phyloP scores from a whole-genome alignment of 2,888 invertebrate genomes.

The Aspidapion aeneum region DNA sequence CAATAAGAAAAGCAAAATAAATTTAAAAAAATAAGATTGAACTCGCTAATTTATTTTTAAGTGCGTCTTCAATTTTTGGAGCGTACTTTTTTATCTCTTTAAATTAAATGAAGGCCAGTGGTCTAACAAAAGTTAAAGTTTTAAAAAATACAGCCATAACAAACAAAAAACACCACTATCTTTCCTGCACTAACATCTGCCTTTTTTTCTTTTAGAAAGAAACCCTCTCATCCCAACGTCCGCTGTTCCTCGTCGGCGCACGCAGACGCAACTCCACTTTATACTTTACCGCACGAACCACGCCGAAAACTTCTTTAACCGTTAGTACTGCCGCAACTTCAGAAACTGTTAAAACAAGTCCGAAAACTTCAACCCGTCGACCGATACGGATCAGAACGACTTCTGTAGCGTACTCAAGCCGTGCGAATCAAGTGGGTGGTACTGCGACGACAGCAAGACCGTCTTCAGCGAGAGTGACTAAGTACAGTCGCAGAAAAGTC shows the following conservation, averaged over 20 bases:
- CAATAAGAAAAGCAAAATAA: no score
- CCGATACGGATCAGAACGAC: no score
- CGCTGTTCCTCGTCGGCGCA: background rate
- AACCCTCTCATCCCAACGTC: background rate
- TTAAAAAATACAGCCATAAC: no score
- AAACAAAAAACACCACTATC: background rate
- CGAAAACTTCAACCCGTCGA: background rate
- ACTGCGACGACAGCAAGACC: conserved; percentile 23
- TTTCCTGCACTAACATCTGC: background rate
- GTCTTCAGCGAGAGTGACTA: conserved; percentile 33
- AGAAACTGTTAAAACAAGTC: background rate
- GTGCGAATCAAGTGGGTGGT: no score
- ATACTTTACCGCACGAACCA: background rate
- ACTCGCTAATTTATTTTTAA: no score
- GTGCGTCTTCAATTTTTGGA: no score
- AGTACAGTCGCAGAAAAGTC: conserved; percentile 35
- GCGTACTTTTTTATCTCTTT: no score
- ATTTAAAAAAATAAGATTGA: no score
- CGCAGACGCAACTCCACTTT: background rate
- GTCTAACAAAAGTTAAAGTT: no score
- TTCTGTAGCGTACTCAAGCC: background rate
- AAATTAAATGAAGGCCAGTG: no score
- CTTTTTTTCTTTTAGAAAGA: background rate
- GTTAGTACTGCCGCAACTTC: background rate
- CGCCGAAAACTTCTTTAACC: background rate